A percentile compares a stretch with the other conserved stretches of the same genome.
These are phyloP conservation scores for Pongo abelii DNA, from an alignment of 2,113 vertebrate genomes.

Conservation along the genomic window DNA sequence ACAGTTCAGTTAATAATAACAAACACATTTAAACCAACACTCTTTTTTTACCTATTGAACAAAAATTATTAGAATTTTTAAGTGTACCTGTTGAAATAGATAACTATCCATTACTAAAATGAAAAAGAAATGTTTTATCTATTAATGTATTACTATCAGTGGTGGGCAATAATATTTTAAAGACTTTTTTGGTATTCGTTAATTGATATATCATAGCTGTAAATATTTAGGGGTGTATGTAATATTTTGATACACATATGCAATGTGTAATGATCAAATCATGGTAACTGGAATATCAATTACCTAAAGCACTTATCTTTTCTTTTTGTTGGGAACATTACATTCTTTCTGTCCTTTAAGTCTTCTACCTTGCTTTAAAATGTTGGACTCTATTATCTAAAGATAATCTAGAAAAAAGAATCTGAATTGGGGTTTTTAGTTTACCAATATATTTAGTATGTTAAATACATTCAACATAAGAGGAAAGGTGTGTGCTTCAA, in stretches of 20 bases:
- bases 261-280: neutral
- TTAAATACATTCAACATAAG: neutral
- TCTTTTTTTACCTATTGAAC: neutral
- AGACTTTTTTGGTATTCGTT: neutral
- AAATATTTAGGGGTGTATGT: neutral
- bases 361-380: slow-evolving; percentile 19
- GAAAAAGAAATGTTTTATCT: neutral
- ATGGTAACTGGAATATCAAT: neutral
- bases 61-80: neutral
- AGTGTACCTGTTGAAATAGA: neutral
- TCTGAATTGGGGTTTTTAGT: neutral
- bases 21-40: neutral
- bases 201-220: neutral
- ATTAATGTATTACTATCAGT: neutral
- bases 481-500: neutral
- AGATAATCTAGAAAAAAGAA: neutral
- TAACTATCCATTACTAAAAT: neutral
- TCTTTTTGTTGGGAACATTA: neutral
- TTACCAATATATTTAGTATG: neutral
- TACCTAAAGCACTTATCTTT: neutral
- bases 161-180: neutral
- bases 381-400: neutral
- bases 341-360: neutral
- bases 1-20: neutral
- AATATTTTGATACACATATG: neutral